These are phyloP conservation scores for Dynastes tityus DNA, from an alignment of 2,888 invertebrate genomes.

Conservation along the genomic window DNA sequence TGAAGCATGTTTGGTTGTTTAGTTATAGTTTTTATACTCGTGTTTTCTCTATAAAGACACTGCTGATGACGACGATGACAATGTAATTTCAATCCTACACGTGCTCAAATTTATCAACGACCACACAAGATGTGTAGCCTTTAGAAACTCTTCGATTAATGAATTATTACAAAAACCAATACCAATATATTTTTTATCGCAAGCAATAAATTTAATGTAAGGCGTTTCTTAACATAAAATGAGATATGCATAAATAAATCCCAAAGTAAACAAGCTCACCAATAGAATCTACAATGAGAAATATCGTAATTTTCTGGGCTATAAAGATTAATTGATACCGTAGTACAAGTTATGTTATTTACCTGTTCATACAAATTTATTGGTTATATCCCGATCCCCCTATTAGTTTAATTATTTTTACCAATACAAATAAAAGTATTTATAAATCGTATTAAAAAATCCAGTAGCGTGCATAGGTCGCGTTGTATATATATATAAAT, in stretches of 20 bases:
- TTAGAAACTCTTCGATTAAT: constrained; percentile 40
- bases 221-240: constrained; percentile 27
- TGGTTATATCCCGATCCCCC: too few relatives aligned
- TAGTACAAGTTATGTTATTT: too few relatives aligned
- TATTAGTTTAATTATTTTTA: too few relatives aligned
- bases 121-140: constrained; percentile 40
- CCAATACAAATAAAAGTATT: too few relatives aligned
- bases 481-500: too few relatives aligned
- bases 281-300: background rate
- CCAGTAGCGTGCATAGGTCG: too few relatives aligned
- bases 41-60: constrained; percentile 25
- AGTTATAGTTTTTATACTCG: constrained; percentile 35
- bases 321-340: background rate
- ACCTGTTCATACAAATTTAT: too few relatives aligned
- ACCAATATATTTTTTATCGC: constrained; percentile 44
- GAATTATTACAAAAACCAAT: constrained; percentile 32
- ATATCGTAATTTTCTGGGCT: background rate
- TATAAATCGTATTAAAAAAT: too few relatives aligned
- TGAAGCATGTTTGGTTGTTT: constrained; percentile 13
- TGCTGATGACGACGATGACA: constrained; percentile 39
- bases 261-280: background rate
- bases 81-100: constrained; percentile 46
- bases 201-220: constrained; percentile 29
- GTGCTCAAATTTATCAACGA: constrained; percentile 42
- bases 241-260: constrained; percentile 30